Base-by-base conservation (phyloP, 2,888 invertebrate genomes). In the Poecilobothrus nobilitatus region DNA sequence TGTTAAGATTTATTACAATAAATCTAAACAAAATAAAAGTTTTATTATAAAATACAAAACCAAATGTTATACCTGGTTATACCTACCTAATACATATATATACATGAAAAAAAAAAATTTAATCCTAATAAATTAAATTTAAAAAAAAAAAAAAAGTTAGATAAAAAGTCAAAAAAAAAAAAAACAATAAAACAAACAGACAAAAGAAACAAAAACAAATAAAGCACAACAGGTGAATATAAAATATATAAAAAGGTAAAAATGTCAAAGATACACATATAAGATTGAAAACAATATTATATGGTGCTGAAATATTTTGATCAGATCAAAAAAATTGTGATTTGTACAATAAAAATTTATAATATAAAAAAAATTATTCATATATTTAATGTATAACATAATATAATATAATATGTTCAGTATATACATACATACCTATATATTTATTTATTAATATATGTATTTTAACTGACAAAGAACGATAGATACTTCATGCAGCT, bases 1-100 rank as follows among this genome's bases (percentile, higher is more conserved):
- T 53, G 53, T 53, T 53, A 53, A 53, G 53, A 53, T 53, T 53
- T 53, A 53, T 53, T 53, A n/a, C 53, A 53, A 53, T 53, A 53
- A 53, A 53, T 53, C 53, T 53, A 53, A 37, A 37, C 37, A 37
- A 53, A 53, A 53, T 53, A 41, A 41, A 12, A 41, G 15, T 41
- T 9, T n/a, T 41, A 41, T 12, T 41, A n/a, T n/a, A 41, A 41
- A 41, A 41, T 12, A 41, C 41, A 12, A 9, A 41, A 41, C 41
- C 4, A 41, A 9, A 41, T 12, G 7, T 41, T n/a, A n/a, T n/a
- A n/a, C n/a, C n/a, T n/a, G n/a, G n/a, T n/a, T 41, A 2, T 41
- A 27, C 27, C 2, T 27, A 27, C 27, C 5, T 27, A n/a, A 27
- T 27, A 5, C 5, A 27, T 27, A 27, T 27, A 27, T 27, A 27